Conservation (phyloP, 2,888 invertebrate species). For the Notocelia uddmanniana region DNA sequence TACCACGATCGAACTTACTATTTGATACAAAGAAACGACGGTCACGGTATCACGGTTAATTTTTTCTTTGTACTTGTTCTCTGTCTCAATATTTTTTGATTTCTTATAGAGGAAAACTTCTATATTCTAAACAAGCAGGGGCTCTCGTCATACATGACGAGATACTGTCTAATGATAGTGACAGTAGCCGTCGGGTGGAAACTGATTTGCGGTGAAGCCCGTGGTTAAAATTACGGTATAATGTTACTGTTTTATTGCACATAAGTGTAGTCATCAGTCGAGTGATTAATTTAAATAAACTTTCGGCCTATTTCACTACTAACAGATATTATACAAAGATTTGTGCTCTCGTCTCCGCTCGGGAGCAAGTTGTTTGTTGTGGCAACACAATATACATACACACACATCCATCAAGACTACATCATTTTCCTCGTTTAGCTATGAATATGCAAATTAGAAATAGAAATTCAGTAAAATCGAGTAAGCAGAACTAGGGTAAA, state of each 20-base stretch:
- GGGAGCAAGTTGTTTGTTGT: too few relatives aligned
- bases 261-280: constrained; percentile 4
- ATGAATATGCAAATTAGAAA: background rate
- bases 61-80: too few relatives aligned
- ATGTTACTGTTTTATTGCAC: constrained; percentile 18
- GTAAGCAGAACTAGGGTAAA: background rate
- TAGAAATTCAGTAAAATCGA: background rate
- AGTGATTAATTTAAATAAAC: background rate
- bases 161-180: constrained; percentile 30
- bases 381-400: too few relatives aligned
- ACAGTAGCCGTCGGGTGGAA: constrained; percentile 28
- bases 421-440: background rate
- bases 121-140: too few relatives aligned
- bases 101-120: too few relatives aligned
- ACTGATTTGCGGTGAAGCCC: constrained; percentile 25
- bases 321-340: background rate
- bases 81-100: too few relatives aligned
- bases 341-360: background rate
- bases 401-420: background rate
- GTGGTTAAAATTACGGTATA: constrained; percentile 24
- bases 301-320: constrained; percentile 9
- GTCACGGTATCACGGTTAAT: too few relatives aligned
- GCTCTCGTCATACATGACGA: constrained; percentile 1
- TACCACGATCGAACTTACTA: too few relatives aligned
- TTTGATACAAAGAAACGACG: too few relatives aligned